A percentile compares a stretch with the other conserved stretches of the same genome.
Conservation (phyloP, 2,797 vertebrate species). For the Alcedo quadribrachys region DNA sequence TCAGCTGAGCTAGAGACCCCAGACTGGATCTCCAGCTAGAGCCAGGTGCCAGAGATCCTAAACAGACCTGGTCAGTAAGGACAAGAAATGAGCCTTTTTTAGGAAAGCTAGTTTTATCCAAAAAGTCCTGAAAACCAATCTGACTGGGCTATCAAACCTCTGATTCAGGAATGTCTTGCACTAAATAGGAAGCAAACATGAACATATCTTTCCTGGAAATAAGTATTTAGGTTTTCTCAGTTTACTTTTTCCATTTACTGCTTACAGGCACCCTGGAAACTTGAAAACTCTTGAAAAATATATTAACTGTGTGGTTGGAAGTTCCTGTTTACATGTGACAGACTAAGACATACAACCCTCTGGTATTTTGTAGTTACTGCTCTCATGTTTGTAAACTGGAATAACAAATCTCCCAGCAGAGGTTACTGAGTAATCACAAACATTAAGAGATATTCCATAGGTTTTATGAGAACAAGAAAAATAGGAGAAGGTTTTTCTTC, state of each 20-base stretch:
- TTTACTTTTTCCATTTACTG: not conserved
- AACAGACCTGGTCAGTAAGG: not conserved
- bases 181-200: not conserved
- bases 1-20: not conserved
- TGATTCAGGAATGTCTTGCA: not conserved
- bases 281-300: not conserved
- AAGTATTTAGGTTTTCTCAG: slow-evolving; percentile 16
- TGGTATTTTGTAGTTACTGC: not conserved
- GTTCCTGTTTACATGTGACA: not conserved
- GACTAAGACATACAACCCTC: not conserved
- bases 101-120: not conserved
- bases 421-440: not conserved
- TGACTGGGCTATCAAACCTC: not conserved
- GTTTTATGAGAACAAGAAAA: not conserved
- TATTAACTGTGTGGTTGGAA: not conserved
- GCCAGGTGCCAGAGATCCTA: not conserved
- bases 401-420: not conserved
- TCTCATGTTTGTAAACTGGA: not conserved
- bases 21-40: not conserved
- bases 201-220: not conserved
- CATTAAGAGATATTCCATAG: not conserved
- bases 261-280: not conserved
- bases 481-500: not conserved
- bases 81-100: not conserved
- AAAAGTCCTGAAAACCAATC: not conserved